phyloP scores from a whole-genome alignment of 2,888 invertebrate genomes.

The Ochlodes sylvanus region DNA sequence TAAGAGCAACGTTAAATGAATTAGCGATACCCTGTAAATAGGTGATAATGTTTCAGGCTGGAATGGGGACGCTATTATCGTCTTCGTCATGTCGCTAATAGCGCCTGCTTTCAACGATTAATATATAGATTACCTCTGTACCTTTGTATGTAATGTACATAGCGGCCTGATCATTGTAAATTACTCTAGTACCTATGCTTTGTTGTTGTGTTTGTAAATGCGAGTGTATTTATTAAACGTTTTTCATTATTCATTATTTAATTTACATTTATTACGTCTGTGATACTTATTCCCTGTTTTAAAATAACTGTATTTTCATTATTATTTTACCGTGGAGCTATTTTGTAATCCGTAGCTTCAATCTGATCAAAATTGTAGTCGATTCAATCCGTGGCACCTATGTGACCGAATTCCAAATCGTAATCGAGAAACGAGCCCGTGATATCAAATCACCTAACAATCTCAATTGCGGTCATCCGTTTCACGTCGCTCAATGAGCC shows the following conservation, averaged over 20 bases:
- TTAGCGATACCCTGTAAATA: constrained; percentile 68
- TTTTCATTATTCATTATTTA: constrained; percentile 58
- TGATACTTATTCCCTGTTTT: background rate
- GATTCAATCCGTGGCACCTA: constrained; percentile 40
- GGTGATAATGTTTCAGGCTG: constrained; percentile 52
- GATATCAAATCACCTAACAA: constrained; percentile 51
- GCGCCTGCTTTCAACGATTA: background rate
- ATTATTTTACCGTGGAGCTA: no score
- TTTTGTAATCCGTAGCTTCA: background rate
- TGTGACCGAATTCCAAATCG: constrained; percentile 28
- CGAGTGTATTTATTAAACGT: constrained; percentile 74
- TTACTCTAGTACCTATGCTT: constrained; percentile 47
- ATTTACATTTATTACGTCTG: constrained; percentile 39
- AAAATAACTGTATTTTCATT: background rate
- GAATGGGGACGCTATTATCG: constrained; percentile 22
- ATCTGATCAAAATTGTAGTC: constrained; percentile 39
- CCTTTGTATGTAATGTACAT: constrained; percentile 16
- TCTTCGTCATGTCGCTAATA: constrained; percentile 7
- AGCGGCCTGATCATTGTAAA: constrained; percentile 35
- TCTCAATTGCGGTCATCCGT: constrained; percentile 58
- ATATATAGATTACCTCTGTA: constrained; percentile 33
- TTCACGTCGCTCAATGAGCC: constrained; percentile 50
- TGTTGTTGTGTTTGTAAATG: constrained; percentile 74
- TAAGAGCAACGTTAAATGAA: constrained; percentile 53
- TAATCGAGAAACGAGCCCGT: constrained; percentile 35